A percentile compares a stretch with the other conserved stretches of the same genome.
Evolutionary conservation across 2,888 invertebrate genomes (phyloP).

Genomic region (Bugula neritina): DNA sequence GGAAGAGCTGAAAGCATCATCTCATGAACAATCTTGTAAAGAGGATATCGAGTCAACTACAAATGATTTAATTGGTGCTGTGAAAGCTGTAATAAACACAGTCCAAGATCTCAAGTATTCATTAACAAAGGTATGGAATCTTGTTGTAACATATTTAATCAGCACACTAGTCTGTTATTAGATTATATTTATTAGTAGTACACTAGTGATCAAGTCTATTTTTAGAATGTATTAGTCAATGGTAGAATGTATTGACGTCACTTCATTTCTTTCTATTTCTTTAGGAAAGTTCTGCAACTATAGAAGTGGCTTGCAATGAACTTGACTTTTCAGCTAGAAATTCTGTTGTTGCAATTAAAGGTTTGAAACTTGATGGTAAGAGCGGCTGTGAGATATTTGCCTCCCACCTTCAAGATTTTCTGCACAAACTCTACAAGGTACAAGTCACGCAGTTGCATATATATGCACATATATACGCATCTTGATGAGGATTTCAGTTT

Average conservation of each 20-base stretch:
- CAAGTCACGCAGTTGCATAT: no score
- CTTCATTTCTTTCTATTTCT: no score
- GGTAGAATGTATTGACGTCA: no score
- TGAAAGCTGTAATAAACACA: neutral
- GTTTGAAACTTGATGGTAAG: neutral
- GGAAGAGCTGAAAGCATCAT: neutral
- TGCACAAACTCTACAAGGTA: neutral
- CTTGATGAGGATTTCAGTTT: no score
- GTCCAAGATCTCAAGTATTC: neutral
- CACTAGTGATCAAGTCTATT: no score
- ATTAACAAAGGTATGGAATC: neutral
- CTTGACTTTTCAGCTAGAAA: slow-evolving; percentile 1
- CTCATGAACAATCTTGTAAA: neutral
- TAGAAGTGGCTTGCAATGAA: slow-evolving; percentile 11
- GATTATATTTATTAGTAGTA: no score
- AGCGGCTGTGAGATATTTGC: neutral
- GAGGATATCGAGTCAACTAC: neutral
- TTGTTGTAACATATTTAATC: neutral
- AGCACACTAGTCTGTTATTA: no score
- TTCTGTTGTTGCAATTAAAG: neutral
- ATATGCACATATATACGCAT: no score
- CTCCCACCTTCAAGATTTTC: neutral
- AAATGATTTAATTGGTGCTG: neutral
- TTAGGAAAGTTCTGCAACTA: neutral
- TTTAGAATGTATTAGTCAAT: no score